Base-by-base conservation (phyloP, 2,888 invertebrate genomes). In the Atethmia centrago region DNA sequence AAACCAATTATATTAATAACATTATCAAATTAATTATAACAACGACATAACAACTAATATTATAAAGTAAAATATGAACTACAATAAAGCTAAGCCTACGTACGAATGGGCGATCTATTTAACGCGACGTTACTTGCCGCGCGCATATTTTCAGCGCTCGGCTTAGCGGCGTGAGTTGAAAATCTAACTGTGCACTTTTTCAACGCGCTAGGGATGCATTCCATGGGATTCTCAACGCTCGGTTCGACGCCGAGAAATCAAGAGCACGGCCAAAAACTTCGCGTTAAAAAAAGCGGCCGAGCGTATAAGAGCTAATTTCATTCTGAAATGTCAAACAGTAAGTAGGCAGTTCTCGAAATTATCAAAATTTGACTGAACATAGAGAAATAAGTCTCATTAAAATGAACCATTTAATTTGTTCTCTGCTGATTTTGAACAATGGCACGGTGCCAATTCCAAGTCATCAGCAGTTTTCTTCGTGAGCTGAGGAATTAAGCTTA, bases 51-150 rank as follows among this genome's bases (percentile, higher is more conserved):
- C 80, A 80, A 58, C 72, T 84, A 81, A 81, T 74, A 77, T 84
- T 90, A 92, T 47, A 92, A 80, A 73, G 28, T 80, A 75, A 25
- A 71, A 90, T 90, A 69, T 77, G 8, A 69, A 76, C 49, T 72
- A 80, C 49, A 79, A 91, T 93, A 74, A 91, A 77, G 78, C 89
- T 92, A 79, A 36, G n/a, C n/a, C n/a, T n/a, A n/a, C n/a, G n/a
- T n/a, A n/a, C n/a, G n/a, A n/a, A n/a, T n/a, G n/a, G n/a, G n/a
- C n/a, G n/a, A n/a, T n/a, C n/a, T n/a, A n/a, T n/a, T n/a, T n/a
- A n/a, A n/a, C n/a, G n/a, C n/a, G n/a, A n/a, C n/a, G n/a, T n/a
- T n/a, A n/a, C n/a, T n/a, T n/a, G n/a, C n/a, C n/a, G n/a, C n/a
- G n/a, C n/a, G n/a, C n/a, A n/a, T n/a, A n/a, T n/a, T n/a, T n/a